Evolutionary conservation across 2,888 invertebrate genomes (phyloP).

Genomic region (Ypsolopha sequella): DNA sequence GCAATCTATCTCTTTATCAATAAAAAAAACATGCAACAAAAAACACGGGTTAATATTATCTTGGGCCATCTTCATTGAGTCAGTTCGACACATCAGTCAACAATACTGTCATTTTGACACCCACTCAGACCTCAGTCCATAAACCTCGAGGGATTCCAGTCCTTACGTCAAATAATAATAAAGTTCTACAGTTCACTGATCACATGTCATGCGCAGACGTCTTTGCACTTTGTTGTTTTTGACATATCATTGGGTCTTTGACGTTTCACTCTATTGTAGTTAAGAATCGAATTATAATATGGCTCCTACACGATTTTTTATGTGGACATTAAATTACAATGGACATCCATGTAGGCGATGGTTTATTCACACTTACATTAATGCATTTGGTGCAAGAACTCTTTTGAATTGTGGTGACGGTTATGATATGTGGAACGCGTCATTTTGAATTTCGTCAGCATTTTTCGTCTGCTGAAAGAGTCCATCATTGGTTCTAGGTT

Average conservation of each 20-base stretch:
- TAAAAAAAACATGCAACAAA: not conserved
- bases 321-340: too few species aligned
- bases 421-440: too few species aligned
- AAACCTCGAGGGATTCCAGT: not conserved
- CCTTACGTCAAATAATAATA: not conserved
- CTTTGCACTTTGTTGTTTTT: conserved; percentile 1
- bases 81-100: not conserved
- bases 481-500: too few species aligned
- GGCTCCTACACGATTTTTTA: not conserved
- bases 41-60: not conserved
- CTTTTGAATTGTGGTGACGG: too few species aligned
- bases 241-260: not conserved
- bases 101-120: not conserved
- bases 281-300: not conserved
- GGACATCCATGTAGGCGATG: too few species aligned
- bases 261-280: not conserved
- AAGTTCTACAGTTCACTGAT: not conserved
- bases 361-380: too few species aligned
- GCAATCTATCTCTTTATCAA: not conserved
- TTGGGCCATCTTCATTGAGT: not conserved
- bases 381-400: too few species aligned
- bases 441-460: too few species aligned
- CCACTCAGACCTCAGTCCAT: not conserved
- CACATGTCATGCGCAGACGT: not conserved
- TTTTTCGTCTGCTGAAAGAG: too few species aligned